Percentiles rank a stretch among this genome's conserved stretches.
These are phyloP conservation scores for Bombylius major DNA, from an alignment of 2,888 invertebrate genomes.

Conservation along the genomic window DNA sequence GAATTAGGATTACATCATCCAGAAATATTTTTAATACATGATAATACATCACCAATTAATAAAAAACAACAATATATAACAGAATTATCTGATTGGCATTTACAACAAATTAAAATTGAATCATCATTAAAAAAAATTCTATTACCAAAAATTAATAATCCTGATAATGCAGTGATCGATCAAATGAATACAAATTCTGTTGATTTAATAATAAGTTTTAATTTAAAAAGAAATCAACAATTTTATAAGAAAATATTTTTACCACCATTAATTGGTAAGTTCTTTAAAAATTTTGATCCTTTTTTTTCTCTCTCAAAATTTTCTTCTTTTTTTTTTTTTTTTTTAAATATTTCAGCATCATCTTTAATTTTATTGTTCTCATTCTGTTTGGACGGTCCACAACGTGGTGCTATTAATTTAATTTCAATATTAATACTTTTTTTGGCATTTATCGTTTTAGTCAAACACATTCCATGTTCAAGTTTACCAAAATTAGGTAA, in stretches of 20 bases:
- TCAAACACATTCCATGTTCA: conserved; percentile 26
- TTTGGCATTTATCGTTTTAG: conserved; percentile 26
- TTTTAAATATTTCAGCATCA: conserved; percentile 20
- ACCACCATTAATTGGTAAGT: conserved; percentile 26
- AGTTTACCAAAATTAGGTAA: conserved; percentile 29
- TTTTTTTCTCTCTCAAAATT: no score
- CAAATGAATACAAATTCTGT: conserved; percentile 21
- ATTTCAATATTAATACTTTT: conserved; percentile 23
- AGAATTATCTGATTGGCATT: conserved; percentile 6
- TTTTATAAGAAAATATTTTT: conserved; percentile 28
- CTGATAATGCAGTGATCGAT: not conserved
- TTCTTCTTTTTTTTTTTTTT: not conserved
- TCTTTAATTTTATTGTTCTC: conserved; percentile 25
- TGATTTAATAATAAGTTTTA: conserved; percentile 24
- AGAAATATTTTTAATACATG: conserved; percentile 1
- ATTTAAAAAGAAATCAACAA: conserved; percentile 23
- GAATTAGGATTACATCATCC: conserved; percentile 17
- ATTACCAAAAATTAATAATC: not conserved
- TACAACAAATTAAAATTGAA: conserved; percentile 1
- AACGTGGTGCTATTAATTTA: conserved; percentile 26
- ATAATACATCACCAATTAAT: not conserved
- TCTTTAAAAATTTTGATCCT: not conserved
- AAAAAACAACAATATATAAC: not conserved
- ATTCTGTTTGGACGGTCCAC: conserved; percentile 25
- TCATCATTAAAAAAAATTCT: not conserved